Base-by-base conservation (phyloP, 2,113 vertebrate genomes). In the Toxotes jaculatrix region DNA sequence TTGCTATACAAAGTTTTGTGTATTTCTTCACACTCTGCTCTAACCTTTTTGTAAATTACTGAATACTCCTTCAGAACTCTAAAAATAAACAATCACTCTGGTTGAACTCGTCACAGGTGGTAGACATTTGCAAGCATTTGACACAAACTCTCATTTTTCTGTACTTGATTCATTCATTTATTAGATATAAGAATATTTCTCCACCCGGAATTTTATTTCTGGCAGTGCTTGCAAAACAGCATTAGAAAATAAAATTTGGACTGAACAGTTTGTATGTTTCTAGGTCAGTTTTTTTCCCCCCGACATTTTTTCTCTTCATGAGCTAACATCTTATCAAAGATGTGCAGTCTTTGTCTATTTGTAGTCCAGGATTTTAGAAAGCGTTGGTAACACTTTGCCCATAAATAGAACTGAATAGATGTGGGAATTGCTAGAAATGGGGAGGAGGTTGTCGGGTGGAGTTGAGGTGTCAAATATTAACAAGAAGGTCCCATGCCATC, bases 391-490 rank as follows among this genome's bases (percentile, higher is more conserved):
- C n/a, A 14, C 27, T 53, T 51, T 49, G 51, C 34, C 42, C 47
- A 4, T 13, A 27, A 27, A 57, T 61, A 14, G 47, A 70, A 49
- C 1, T 83, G 57, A 78, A 74, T 68, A 67, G 66, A 60, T 53
- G 60, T 0, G 9, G 34, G 64, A 27, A 47, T 71, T 55, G 43
- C 14, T 13, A 47, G 55, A 47, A 74, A 76, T 56, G 45, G 12
- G 13, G 49, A n/a, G 42, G 77, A 17, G 67, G 38, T 55, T 55
- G 59, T 57, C 19, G 53, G 72, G 53, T 27, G 57, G 49, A 17
- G 65, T 40, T 23, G 66, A 69, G 66, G 79, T 88, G 90, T 88
- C 84, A 88, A 86, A 79, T 83, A 87, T 89, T 81, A 92, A 90
- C 84, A 71, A 83, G 87, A 85, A 80, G 80, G 81, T 83, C 82